Percentiles rank a stretch among this genome's conserved stretches.
Evolutionary conservation across 2,113 vertebrate species (phyloP).

Genomic region (Benitochromis conjunctus): DNA sequence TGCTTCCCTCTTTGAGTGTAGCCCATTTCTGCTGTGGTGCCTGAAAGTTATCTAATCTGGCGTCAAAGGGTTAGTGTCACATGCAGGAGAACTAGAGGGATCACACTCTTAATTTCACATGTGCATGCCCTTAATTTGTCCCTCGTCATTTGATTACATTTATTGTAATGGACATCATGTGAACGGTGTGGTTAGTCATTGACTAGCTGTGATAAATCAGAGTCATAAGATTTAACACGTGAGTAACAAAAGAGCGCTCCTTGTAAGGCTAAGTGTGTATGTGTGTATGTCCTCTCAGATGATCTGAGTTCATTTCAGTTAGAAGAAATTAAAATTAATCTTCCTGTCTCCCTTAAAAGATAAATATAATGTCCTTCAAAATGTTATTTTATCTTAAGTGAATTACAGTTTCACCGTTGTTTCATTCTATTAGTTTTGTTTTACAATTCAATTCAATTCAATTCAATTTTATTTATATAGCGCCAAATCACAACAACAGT

Average conservation of each 20-base stretch:
- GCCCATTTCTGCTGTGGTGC: too few relatives aligned
- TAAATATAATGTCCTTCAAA: not conserved
- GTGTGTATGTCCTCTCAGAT: not conserved
- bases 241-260: not conserved
- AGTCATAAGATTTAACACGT: slow-evolving; percentile 39
- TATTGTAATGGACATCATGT: slow-evolving; percentile 45
- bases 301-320: not conserved
- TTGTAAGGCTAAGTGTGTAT: not conserved
- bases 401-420: too few relatives aligned
- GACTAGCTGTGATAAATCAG: slow-evolving; percentile 34
- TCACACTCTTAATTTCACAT: slow-evolving; percentile 2
- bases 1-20: not conserved
- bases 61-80: slow-evolving; percentile 6
- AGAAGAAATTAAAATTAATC: not conserved
- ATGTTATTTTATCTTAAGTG: not conserved
- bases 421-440: too few relatives aligned
- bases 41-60: not conserved
- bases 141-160: slow-evolving; percentile 9
- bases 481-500: too few relatives aligned
- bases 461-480: too few relatives aligned
- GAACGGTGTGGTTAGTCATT: slow-evolving; percentile 25
- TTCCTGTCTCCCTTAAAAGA: not conserved
- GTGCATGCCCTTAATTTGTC: not conserved
- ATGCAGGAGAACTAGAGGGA: not conserved
- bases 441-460: too few relatives aligned